Base-by-base conservation (phyloP, 1,140 invertebrate genomes). In the Hermetia illucens region DNA sequence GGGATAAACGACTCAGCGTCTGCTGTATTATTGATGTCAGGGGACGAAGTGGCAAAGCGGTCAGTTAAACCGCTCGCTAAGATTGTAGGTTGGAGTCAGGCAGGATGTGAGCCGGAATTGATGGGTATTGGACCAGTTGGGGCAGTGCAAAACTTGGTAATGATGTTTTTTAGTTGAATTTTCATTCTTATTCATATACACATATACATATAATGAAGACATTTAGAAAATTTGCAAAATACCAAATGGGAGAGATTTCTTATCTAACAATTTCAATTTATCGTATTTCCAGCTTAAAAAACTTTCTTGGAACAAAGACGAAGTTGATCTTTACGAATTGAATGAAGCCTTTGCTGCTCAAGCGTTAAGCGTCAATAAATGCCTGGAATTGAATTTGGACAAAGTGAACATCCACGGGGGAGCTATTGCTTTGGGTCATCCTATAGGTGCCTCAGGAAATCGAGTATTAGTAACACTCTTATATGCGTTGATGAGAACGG, bases 1-100 rank as follows among this genome's bases (percentile, higher is more conserved):
- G 81, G 84, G 29, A 67, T 90, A 24, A 89, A 88, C 61, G 88
- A 92, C 63, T 86, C 87, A 12, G 86, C 88, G 25, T 86, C 87
- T 20, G 81, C 75, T 20, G 62, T 91, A 5, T 62, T 90, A 30
- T 49, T 92, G 10, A 76, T 76, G 66, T 75, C 70, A 21, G 57
- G 58, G 34, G 57, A 69, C 41, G 62, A 68, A 45, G 72, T 78
- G 2, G 50, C 50, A 31, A 55, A 58, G 22, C 55, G 57, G 31
- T 48, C 58, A 2, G 33, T 66, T 0, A 55, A 50, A 21, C 68
- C 77, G 1, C 44, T 84, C 27, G 81, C 71, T 15, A 70, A 59
- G 54, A 75, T 86, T 47, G 68, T 82, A 18, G 74, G 74, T 15
- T 69, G 73, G 53, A 66, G 75, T 15, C 69, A 75, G 52, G 64